Evolutionary conservation across 2,797 vertebrate species (phyloP), one percentile per base, ranked within the genome.

Genomic region (Gymnothorax javanicus): DNA sequence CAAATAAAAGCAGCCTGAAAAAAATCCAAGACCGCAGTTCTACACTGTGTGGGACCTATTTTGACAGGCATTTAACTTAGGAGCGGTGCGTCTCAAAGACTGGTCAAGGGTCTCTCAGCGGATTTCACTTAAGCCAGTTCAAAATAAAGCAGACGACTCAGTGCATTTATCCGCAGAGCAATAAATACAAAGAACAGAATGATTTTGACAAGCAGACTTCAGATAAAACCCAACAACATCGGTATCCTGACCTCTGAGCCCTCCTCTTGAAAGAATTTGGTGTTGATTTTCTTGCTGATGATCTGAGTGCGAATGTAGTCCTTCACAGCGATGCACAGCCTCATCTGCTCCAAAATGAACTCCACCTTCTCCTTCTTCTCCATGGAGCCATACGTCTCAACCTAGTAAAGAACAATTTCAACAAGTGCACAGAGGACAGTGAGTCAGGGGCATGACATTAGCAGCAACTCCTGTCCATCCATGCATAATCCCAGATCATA

Each of bases 241-340:
- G 60, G 13, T 0, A 9, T 52, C 91, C 92, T 95, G 92, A 99
- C 99, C 96, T 99, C 97, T 4, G 95, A 96, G 86, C 98, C 98
- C 83, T 99, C 98, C 89, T 99, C 99, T 91, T 98, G 96, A 92
- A 99, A 99, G 94, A 99, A 99, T 88, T 99, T 99, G 88, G 98
- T 99, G 92, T 98, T 99, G 81, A 99, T 99, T 95, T 99, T 99
- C 96, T 99, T 99, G 96, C 99, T 99, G 94, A 99, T 99, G 94
- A 99, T 99, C 91, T 99, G 98, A 75, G 98, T 99, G 33, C 98
- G 97, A 90, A 99, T 98, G 89, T 99, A 99, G 93, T 99, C 98
- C 91, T 99, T 99, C 67, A 99, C 98, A n/a, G 99, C 99, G 56
- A 99, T 94, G 92, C 98, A 99, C 89, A 99, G 97, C 91, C 99